Conservation (phyloP, 1,140 invertebrate genomes). For the Aethina tumida region DNA sequence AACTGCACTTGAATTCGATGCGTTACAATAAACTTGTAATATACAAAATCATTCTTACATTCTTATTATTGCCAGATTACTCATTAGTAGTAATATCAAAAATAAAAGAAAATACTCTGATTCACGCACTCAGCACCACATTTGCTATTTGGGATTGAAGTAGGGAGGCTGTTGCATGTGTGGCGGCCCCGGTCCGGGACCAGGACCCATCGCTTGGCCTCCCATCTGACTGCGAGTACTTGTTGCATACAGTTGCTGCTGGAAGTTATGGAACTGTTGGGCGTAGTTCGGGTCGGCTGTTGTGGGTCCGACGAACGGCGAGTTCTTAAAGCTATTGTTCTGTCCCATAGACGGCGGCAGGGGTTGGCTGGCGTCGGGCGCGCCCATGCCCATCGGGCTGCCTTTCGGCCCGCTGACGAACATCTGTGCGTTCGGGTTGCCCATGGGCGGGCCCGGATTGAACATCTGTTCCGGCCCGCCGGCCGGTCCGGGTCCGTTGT, state of each 20-base stretch:
- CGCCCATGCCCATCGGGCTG: constrained; percentile 47
- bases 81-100: constrained; percentile 34
- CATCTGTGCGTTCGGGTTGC: constrained; percentile 40
- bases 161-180: constrained; percentile 33
- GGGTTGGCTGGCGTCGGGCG: constrained; percentile 55
- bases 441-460: constrained; percentile 24
- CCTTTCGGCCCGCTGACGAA: constrained; percentile 41
- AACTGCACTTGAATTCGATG: constrained; percentile 34
- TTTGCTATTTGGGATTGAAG: constrained; percentile 34
- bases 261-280: constrained; percentile 91
- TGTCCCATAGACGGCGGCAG: constrained; percentile 71
- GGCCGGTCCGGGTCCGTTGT: constrained; percentile 37
- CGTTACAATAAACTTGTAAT: constrained; percentile 28
- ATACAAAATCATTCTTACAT: constrained; percentile 30
- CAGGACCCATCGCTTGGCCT: constrained; percentile 33
- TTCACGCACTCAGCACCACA: constrained; percentile 30
- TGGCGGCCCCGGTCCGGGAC: constrained; percentile 31
- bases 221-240: constrained; percentile 58
- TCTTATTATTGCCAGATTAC: constrained; percentile 33
- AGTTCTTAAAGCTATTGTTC: constrained; percentile 64
- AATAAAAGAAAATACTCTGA: constrained; percentile 34
- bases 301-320: constrained; percentile 70
- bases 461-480: constrained; percentile 39
- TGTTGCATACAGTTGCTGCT: constrained; percentile 87
- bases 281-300: constrained; percentile 86